A percentile compares a stretch with the other conserved stretches of the same genome.
Conservation (phyloP, 2,113 vertebrate genomes). For the Oncorhynchus nerka region DNA sequence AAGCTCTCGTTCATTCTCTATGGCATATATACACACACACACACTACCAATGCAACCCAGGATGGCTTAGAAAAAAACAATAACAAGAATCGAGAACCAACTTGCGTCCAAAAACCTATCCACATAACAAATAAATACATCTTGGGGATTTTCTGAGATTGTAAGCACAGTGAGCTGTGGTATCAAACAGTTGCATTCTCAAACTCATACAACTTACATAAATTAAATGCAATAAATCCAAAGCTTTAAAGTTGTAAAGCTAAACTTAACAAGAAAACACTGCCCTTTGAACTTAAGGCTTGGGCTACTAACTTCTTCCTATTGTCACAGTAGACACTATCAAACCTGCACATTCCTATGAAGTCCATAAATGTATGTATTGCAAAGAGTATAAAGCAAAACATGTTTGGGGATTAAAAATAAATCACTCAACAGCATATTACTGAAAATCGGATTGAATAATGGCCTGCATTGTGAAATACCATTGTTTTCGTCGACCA, state of each 20-base stretch:
- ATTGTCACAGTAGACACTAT: conserved; percentile 45
- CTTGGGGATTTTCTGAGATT: conserved; percentile 51
- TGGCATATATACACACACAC: too few relatives aligned
- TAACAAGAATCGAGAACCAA: not conserved
- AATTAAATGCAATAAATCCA: conserved; percentile 54
- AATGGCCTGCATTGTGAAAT: not conserved
- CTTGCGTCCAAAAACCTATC: conserved; percentile 38
- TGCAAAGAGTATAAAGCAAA: not conserved
- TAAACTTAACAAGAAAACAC: conserved; percentile 9
- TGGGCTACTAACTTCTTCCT: conserved; percentile 21
- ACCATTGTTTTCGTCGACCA: not conserved
- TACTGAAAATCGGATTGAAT: not conserved
- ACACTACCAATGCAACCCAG: not conserved
- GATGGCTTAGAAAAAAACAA: not conserved
- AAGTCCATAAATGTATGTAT: not conserved
- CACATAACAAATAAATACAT: conserved; percentile 70
- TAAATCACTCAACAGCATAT: not conserved
- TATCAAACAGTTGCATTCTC: conserved; percentile 62
- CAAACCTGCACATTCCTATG: conserved; percentile 1
- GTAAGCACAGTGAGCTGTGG: conserved; percentile 49
- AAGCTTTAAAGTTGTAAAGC: conserved; percentile 6
- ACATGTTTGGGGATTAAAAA: not conserved
- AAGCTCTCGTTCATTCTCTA: too few relatives aligned
- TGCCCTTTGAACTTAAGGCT: conserved; percentile 47
- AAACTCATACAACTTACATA: conserved; percentile 52